Evolutionary conservation across 2,888 invertebrate genomes (phyloP), one percentile per base, ranked within the genome.

Genomic region (Melinaea marsaeus): DNA sequence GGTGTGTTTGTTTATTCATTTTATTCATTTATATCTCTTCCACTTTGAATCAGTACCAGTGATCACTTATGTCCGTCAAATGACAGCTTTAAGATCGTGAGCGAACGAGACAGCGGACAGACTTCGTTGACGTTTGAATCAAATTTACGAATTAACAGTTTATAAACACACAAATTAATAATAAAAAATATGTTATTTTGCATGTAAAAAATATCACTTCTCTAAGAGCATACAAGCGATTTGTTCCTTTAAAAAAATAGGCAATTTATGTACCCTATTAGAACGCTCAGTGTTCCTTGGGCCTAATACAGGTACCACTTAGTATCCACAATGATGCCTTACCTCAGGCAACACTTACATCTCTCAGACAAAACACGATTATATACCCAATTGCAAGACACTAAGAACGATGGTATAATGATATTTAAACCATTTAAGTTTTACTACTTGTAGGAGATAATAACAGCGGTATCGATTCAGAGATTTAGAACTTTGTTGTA

Each of bases 401-500:
- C 13, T 22, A 51, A 51, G 51, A 32, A 0, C 51, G 22, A 2
- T 1, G 4, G 6, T 11, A n/a, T 22, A 9, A 32, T 51, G 32
- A 51, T 2, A 11, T 32, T 32, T 13, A 22, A 22, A 48, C 22
- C 2, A 51, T 9, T 7, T 7, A 32, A 51, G 51, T 22, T 51
- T 51, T 3, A 6, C 7, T 32, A 13, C 48, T 13, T 3, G n/a
- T 13, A 48, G 6, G 48, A 48, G 48, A 48, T 48, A 48, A 48
- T 48, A 13, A 48, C 48, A 48, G 46, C 3, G 47, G 33, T 59
- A 59, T 59, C 54, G 54, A 59, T 59, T 54, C 51, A 59, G 54
- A 59, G 59, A 59, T 59, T 59, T 54, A 54, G 54, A 54, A 48
- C 48, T 48, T 22, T 48, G 47, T 48, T n/a, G 7, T 32, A 51